Evolutionary conservation across 2,113 vertebrate genomes (phyloP).

Genomic region (Pollimyrus isidori): DNA sequence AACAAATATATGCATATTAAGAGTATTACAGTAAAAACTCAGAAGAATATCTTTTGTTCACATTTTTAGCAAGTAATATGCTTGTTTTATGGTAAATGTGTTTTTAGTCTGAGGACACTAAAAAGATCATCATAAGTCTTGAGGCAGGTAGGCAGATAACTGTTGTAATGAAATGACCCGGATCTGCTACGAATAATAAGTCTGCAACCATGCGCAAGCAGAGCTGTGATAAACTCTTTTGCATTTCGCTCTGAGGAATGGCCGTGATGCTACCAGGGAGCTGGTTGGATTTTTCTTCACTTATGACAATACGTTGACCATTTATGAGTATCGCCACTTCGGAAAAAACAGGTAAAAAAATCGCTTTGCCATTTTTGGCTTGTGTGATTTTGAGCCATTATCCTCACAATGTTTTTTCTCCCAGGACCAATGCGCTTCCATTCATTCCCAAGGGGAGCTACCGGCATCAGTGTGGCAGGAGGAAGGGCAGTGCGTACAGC

Average conservation of each 20-base stretch:
- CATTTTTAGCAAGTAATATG: not conserved
- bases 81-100: not conserved
- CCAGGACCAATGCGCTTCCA: conserved; percentile 62
- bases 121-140: not conserved
- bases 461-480: conserved; percentile 54
- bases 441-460: conserved; percentile 66
- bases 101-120: not conserved
- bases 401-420: conserved; percentile 36
- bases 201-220: not conserved
- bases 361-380: not conserved
- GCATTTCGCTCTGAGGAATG: conserved; percentile 53
- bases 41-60: not conserved
- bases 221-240: not conserved
- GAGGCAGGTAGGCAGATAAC: not conserved
- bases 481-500: conserved; percentile 52
- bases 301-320: conserved; percentile 61
- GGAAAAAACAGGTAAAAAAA: conserved; percentile 68
- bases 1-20: not conserved
- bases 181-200: not conserved
- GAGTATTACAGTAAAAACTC: not conserved
- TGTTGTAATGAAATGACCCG: not conserved
- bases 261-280: conserved; percentile 68
- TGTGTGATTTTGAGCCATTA: not conserved
- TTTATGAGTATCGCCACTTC: conserved; percentile 72
- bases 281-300: conserved; percentile 69